Evolutionary conservation across 2,797 vertebrate species (phyloP), one percentile per base, ranked within the genome.

Genomic region (Acanthurus tractus): DNA sequence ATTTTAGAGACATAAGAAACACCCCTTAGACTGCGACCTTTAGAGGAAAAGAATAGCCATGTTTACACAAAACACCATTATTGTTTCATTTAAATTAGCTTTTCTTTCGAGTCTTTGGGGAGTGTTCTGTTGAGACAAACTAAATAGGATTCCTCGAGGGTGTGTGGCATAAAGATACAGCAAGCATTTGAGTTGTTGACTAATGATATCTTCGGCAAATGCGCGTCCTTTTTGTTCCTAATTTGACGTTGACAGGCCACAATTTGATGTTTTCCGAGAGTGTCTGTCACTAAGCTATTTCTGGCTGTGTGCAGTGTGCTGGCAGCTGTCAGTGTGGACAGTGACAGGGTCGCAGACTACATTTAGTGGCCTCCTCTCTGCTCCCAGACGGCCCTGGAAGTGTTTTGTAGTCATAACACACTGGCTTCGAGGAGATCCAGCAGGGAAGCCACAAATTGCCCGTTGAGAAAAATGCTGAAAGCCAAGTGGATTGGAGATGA

Each of bases 401-500:
- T 89, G 90, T 93, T 91, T 89, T 92, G 89, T 84, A 92, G 92
- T 91, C 92, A 90, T 89, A 95, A 93, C 94, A 91, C 78, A 83
- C 90, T 85, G 86, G 92, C 89, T 92, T 89, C 56, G 82, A 86
- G 85, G 78, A 86, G 84, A 92, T 92, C 89, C 91, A 91, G 79
- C 87, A 82, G 90, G 87, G 82, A 93, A 93, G 85, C 93, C 92
- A 89, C 90, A 94, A 94, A 93, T 94, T 94, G 92, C 91, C 91
- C 81, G 87, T 92, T 92, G 89, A 92, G 91, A 89, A 90, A 93
- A 90, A 89, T 70, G 77, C 86, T 83, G 82, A 92, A 93, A 92
- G 93, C 90, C 91, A 93, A 92, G 86, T 93, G 90, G 86, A 92
- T 92, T 89, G 93, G 86, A 92, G 91, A 94, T 94, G 91, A 94